Percentiles rank a stretch among this genome's conserved stretches.
Conservation (phyloP, 2,113 vertebrate genomes). For the Pseudonaja textilis region DNA sequence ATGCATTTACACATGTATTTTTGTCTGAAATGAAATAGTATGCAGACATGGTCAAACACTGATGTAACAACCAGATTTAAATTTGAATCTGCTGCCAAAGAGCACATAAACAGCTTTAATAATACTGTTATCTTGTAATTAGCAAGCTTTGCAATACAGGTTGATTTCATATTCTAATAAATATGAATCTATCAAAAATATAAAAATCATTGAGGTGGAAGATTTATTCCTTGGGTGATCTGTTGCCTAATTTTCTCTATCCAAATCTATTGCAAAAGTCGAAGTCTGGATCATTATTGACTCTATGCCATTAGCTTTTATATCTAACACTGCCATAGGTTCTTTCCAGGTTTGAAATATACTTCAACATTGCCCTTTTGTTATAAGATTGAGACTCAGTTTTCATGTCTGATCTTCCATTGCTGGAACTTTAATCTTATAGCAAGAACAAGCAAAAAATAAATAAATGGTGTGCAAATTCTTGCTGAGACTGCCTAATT, state of each 20-base stretch:
- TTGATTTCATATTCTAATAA: neutral
- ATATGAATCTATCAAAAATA: neutral
- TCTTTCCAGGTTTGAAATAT: neutral
- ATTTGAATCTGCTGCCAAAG: neutral
- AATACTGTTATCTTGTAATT: neutral
- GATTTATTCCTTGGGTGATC: neutral
- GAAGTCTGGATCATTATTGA: neutral
- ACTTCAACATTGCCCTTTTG: neutral
- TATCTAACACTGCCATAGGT: neutral
- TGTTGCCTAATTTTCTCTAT: neutral
- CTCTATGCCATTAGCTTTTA: neutral
- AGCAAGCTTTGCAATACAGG: neutral
- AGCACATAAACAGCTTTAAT: neutral
- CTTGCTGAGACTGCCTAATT: neutral
- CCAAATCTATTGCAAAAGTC: neutral
- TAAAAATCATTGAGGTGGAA: neutral
- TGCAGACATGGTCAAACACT: neutral
- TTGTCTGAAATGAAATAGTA: constrained; percentile 31
- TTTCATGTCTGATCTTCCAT: neutral
- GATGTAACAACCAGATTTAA: neutral
- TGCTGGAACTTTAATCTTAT: neutral
- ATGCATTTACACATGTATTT: neutral
- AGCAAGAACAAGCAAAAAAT: neutral
- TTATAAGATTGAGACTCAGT: neutral
- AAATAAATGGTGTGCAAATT: neutral